A percentile compares a stretch with the other conserved stretches of the same genome.
Conservation (phyloP, 2,113 vertebrate genomes). For the Gnathochromis pfefferi region DNA sequence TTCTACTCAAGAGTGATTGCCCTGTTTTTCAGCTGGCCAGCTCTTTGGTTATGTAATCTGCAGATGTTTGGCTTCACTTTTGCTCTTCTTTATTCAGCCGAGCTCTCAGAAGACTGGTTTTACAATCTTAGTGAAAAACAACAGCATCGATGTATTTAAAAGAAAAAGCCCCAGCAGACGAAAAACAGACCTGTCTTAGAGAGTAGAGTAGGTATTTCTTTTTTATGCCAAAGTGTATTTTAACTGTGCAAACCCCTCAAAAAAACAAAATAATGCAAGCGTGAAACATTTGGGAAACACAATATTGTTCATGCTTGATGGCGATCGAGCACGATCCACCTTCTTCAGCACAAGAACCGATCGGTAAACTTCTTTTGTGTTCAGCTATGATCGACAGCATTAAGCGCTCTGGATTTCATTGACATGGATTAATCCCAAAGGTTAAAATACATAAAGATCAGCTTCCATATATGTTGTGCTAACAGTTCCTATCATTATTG, state of each 20-base stretch:
- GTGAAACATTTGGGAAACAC: not conserved
- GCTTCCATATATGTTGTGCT: not conserved
- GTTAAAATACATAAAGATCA: not conserved
- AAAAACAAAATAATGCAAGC: not conserved
- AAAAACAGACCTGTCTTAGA: not conserved
- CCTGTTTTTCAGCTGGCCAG: not conserved
- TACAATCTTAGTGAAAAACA: slow-evolving; percentile 30
- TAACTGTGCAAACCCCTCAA: not conserved
- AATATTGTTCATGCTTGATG: not conserved
- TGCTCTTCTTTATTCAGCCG: slow-evolving; percentile 3
- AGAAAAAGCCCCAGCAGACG: not conserved
- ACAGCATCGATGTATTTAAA: not conserved
- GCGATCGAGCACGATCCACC: not conserved
- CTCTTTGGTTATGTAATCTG: slow-evolving; percentile 47
- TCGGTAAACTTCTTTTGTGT: not conserved
- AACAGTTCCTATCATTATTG: not conserved
- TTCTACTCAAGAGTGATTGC: slow-evolving; percentile 25
- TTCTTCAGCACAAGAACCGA: not conserved
- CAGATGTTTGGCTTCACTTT: slow-evolving; percentile 52
- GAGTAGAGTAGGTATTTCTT: not conserved
- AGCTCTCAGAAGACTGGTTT: not conserved
- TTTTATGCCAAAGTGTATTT: not conserved
- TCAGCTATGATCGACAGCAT: not conserved
- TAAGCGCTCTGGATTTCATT: not conserved
- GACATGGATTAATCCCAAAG: not conserved